Base-by-base conservation (phyloP, 2,113 vertebrate species). In the Paradoxurus hermaphroditus region DNA sequence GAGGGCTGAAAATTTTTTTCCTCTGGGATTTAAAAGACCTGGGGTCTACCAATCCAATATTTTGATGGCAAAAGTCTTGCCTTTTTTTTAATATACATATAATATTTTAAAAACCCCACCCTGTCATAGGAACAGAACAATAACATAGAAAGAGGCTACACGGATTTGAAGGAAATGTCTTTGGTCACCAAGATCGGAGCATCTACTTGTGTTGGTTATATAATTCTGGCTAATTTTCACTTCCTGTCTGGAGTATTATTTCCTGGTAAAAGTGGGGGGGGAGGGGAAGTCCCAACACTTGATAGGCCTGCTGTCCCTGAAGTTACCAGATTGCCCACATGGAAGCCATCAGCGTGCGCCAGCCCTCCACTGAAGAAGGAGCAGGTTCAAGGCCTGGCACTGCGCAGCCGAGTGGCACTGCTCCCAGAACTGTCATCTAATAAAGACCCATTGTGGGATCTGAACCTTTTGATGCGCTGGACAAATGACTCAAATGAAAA, bases 401-500 rank as follows among this genome's bases (percentile, higher is more conserved):
- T 0, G 4, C 18, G 77, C 49, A 96, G 81, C 85, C 62, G 94
- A 92, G 94, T 97, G 96, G 97, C 97, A 89, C 70, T 39, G 56
- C 90, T 98, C 96, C 97, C 98, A 97, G 97, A 97, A 91, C 67
- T 36, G 51, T 94, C 88, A 21, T 77, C 94, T 95, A 92, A 63
- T 97, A 97, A 97, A 97, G 94, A 95, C 86, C 51, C 94, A 91
- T 77, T 95, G 56, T 86, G 63, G 83, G 29, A 93, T 51, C 92
- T 96, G 96, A 95, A 82, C 89, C 97, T 95, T 95, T 59, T 68
- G n/a, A 16, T 18, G 0, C 0, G 6, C 44, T 39, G 75, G 87
- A 94, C 98, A 90, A 97, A 90, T 0, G 92, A 62, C 73, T 44
- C 23, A 98, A 95, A 97, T 98, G 97, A 97, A 91, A 96, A 84